Conservation (phyloP, 2,888 invertebrate genomes). For the Osmoderma eremita region DNA sequence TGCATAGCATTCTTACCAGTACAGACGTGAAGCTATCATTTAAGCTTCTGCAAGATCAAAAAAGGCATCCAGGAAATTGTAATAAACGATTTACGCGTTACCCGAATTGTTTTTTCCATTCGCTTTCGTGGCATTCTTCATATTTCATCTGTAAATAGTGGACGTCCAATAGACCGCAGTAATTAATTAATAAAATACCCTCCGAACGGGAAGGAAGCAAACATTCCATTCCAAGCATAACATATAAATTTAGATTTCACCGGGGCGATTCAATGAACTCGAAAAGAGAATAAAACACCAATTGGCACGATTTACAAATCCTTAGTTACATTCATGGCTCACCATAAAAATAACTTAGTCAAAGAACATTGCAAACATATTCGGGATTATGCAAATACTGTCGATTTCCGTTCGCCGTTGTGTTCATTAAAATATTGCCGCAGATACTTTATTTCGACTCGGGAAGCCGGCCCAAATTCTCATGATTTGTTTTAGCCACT, state of each 20-base stretch:
- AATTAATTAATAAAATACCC: constrained; percentile 27
- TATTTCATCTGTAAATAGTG: constrained; percentile 4
- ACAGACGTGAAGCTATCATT: too few species aligned
- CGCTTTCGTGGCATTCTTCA: too few species aligned
- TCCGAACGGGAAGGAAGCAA: constrained; percentile 13
- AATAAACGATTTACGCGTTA: too few species aligned
- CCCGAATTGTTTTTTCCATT: too few species aligned
- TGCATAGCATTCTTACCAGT: too few species aligned
- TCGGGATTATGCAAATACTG: constrained; percentile 55
- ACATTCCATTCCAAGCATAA: constrained; percentile 41
- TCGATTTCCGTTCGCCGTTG: constrained; percentile 44
- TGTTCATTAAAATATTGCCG: constrained; percentile 39
- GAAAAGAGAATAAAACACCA: constrained; percentile 59
- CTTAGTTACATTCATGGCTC: constrained; percentile 51
- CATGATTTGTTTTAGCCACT: constrained; percentile 32
- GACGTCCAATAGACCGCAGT: not conserved
- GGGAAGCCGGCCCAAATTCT: constrained; percentile 29
- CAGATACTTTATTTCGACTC: constrained; percentile 30
- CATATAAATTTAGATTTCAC: constrained; percentile 41
- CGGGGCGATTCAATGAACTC: constrained; percentile 57
- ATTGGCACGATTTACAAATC: constrained; percentile 59
- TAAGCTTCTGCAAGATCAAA: too few species aligned
- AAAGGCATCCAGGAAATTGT: too few species aligned
- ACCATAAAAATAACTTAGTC: constrained; percentile 46
- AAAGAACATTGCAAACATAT: constrained; percentile 57